phyloP scores from a whole-genome alignment of 30 jellyfish, hydroid and myxozoan species.

The Aurelia sp. region DNA sequence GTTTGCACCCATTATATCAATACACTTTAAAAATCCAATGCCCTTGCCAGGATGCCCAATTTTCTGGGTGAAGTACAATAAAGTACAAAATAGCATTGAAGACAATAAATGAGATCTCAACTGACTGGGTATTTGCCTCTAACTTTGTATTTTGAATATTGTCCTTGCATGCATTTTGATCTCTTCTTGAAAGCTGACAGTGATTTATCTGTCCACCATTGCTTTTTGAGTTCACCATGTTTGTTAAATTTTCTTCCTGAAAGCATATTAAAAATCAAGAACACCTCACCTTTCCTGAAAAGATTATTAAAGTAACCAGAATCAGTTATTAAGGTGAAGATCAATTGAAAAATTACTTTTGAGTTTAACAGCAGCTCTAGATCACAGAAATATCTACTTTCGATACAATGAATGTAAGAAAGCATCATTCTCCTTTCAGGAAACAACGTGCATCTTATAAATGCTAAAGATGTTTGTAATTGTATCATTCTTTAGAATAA shows the following conservation, averaged over 20 bases:
- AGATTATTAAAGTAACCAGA: neutral
- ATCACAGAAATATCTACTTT: too few species aligned
- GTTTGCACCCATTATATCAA: too few species aligned
- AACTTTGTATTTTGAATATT: constrained; percentile 86
- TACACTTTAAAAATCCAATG: too few species aligned
- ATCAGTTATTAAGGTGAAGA: neutral
- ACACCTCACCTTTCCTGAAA: neutral
- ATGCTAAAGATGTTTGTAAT: too few species aligned
- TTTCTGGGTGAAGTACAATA: too few species aligned
- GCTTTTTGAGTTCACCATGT: constrained; percentile 93
- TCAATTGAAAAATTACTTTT: neutral
- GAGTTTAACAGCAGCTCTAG: too few species aligned
- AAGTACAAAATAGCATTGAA: too few species aligned
- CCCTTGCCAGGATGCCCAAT: too few species aligned
- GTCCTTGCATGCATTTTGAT: constrained; percentile 93
- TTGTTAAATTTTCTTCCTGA: constrained; percentile 90
- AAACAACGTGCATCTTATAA: too few species aligned
- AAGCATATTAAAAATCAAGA: neutral
- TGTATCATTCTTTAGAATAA: too few species aligned
- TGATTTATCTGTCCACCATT: constrained; percentile 96
- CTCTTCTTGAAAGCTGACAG: constrained; percentile 72
- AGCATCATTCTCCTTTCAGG: too few species aligned
- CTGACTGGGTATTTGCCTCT: constrained; percentile 88
- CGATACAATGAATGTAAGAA: too few species aligned
- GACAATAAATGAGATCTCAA: neutral